phyloP scores from a whole-genome alignment of 2,888 invertebrate species.

The Taenaris catops region DNA sequence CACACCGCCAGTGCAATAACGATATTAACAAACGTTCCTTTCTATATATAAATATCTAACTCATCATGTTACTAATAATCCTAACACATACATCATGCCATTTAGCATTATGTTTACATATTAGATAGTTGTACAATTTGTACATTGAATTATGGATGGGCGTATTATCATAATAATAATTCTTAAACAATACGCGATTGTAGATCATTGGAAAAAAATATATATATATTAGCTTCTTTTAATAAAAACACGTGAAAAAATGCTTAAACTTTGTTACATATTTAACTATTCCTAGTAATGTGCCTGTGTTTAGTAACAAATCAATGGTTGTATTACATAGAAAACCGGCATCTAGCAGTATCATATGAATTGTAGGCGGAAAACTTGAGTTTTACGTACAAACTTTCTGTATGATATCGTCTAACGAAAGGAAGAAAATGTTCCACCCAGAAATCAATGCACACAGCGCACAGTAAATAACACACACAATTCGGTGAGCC shows the following conservation, averaged over 20 bases:
- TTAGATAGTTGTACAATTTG: constrained; percentile 23
- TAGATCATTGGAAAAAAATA: not conserved
- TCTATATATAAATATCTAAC: constrained; percentile 19
- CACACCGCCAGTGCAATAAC: constrained; percentile 30
- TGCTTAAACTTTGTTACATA: too few species aligned
- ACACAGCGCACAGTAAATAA: constrained; percentile 27
- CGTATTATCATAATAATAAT: not conserved
- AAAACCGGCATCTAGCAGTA: too few species aligned
- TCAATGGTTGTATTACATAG: too few species aligned
- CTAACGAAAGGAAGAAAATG: constrained; percentile 8
- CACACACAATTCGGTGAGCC: constrained; percentile 51
- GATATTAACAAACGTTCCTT: constrained; percentile 19
- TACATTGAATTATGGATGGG: constrained; percentile 26
- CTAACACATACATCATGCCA: constrained; percentile 71
- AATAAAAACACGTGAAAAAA: too few species aligned
- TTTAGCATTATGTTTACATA: constrained; percentile 30
- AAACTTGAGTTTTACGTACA: too few species aligned
- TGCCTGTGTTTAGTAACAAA: too few species aligned
- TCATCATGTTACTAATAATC: constrained; percentile 28
- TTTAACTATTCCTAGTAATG: too few species aligned
- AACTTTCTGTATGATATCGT: not conserved
- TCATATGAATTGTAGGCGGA: too few species aligned
- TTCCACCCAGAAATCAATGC: constrained; percentile 22
- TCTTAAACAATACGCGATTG: too few species aligned
- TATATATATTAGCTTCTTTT: too few species aligned